Percentiles rank a stretch among this genome's conserved stretches.
phyloP scores from a whole-genome alignment of 2,113 vertebrate species.

The Ammodytes marinus region DNA sequence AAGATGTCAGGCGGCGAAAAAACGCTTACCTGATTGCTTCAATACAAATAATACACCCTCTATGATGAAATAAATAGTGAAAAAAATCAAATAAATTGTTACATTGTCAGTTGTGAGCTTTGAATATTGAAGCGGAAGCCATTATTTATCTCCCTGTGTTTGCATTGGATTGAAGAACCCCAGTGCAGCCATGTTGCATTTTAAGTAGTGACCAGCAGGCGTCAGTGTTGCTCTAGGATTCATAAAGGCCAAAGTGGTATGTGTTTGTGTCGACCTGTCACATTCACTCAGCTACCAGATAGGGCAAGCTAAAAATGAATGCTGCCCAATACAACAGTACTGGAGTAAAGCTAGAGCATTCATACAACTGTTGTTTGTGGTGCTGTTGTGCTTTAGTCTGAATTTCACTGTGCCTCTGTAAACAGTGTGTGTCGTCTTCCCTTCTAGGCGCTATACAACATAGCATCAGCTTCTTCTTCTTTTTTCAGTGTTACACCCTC shows the following conservation, averaged over 20 bases:
- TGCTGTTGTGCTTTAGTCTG: neutral
- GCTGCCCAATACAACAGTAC: neutral
- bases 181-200: constrained; percentile 1
- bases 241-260: neutral
- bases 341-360: neutral
- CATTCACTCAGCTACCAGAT: neutral
- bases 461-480: neutral
- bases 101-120: neutral
- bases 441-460: neutral
- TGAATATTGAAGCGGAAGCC: neutral
- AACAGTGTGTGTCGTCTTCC: neutral
- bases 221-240: constrained; percentile 64
- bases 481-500: constrained; percentile 17
- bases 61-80: neutral
- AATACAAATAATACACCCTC: neutral
- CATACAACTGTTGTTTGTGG: neutral
- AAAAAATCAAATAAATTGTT: neutral
- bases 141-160: neutral
- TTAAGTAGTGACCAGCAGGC: constrained; percentile 66
- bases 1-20: neutral
- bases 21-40: neutral
- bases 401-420: neutral
- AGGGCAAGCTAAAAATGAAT: neutral
- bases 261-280: neutral
- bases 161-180: neutral